Base-by-base conservation (phyloP, 2,797 vertebrate genomes). In the Sylvilagus floridanus region DNA sequence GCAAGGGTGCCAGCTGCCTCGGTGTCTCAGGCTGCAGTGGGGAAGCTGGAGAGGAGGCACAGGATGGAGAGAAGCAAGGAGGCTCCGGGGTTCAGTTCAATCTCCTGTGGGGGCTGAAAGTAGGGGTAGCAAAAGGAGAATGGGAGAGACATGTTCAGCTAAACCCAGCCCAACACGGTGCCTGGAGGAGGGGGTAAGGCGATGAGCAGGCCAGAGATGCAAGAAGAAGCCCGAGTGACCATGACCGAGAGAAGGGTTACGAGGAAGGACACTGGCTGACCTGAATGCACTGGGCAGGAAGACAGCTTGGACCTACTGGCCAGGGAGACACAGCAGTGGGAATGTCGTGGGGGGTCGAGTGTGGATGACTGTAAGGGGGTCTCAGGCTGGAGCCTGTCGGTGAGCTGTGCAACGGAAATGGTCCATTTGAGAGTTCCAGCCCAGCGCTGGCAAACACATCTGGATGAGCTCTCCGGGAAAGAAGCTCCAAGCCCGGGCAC, bases 81-180 rank as follows among this genome's bases (percentile, higher is more conserved):
- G 22, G 47, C 12, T 37, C 26, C n/a, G 62, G 12, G 13, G 37
- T 37, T 37, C 37, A 37, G 37, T 37, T 37, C 4, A 6, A 37
- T 37, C 37, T 10, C 1, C 19, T 4, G 16, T 10, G 4, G 19
- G n/a, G 63, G 32, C 17, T 42, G 47, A 12, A 8, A 24, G 21
- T 2, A 11, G 30, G 26, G n/a, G 11, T 4, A 28, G 14, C 10
- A 47, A 19, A 57, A 16, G 0, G 1, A n/a, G 42, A 16, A 32
- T 2, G 0, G 26, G 83, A 79, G 73, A 85, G 52, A 42, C 1
- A 52, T 26, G 84, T 14, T 69, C 35, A 90, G 68, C 11, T 81
- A 84, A 72, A 83, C 42, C 26, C n/a, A 94, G n/a, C 9, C 24
- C 32, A 68, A 26, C 11, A 13, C 19, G 26, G 52, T 32, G 35